phyloP scores from a whole-genome alignment of 2,797 vertebrate genomes.

The Hirundo rustica region DNA sequence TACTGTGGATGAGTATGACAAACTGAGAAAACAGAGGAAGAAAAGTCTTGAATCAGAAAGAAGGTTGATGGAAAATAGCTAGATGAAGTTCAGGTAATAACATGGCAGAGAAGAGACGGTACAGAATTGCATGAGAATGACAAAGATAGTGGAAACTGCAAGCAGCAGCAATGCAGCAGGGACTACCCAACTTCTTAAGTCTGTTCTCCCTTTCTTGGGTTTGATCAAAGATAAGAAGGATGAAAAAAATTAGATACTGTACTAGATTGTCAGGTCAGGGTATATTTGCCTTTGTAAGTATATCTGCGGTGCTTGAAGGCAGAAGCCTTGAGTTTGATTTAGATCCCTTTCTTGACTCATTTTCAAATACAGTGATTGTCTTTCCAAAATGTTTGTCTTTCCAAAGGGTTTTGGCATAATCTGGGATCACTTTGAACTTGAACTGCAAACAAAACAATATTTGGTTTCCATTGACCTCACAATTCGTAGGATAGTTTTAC shows the following conservation, averaged over 20 bases:
- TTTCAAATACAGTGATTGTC: background rate
- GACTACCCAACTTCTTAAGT: background rate
- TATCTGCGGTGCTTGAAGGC: background rate
- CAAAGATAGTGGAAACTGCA: background rate
- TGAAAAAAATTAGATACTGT: slow-evolving; percentile 5
- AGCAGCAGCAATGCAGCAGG: background rate
- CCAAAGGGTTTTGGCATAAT: background rate
- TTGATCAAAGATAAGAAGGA: background rate
- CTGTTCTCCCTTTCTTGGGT: background rate
- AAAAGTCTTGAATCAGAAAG: background rate
- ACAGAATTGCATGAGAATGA: background rate
- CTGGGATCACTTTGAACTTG: background rate
- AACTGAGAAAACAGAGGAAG: background rate
- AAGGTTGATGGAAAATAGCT: background rate
- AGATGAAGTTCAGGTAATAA: background rate
- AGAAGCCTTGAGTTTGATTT: background rate
- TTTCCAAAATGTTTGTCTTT: background rate
- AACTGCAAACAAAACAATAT: background rate
- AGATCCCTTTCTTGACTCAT: background rate
- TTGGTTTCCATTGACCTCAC: background rate
- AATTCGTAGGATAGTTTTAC: background rate
- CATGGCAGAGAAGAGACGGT: background rate
- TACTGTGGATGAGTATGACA: background rate
- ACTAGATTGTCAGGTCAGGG: slow-evolving; percentile 7
- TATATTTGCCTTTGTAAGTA: background rate